These are phyloP conservation scores for Pristiophorus japonicus DNA, from an alignment of 2,113 vertebrate genomes.

Conservation along the genomic window DNA sequence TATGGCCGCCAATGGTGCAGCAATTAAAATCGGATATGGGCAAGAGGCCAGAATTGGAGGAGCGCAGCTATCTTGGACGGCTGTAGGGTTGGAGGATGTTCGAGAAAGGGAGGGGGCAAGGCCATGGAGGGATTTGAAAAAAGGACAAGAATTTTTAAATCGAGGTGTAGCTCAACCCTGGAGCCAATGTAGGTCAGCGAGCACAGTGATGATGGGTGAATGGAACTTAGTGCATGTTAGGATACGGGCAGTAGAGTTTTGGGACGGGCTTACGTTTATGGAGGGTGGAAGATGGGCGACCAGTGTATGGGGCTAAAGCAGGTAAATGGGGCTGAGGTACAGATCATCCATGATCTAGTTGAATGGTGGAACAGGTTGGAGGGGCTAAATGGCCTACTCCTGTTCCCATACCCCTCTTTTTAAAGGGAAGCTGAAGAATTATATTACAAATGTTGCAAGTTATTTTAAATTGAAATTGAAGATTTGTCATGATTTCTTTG, in stretches of 20 bases:
- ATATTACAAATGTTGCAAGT: neutral
- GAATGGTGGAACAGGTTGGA: neutral
- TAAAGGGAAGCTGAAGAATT: neutral
- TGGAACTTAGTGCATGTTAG: neutral
- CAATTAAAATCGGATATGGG: neutral
- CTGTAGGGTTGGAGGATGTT: neutral
- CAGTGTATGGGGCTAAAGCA: neutral
- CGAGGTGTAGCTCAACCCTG: neutral
- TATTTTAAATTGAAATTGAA: neutral
- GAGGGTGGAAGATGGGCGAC: neutral
- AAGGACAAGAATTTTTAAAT: neutral
- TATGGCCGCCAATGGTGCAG: neutral
- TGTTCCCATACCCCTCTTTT: neutral
- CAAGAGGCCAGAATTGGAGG: neutral
- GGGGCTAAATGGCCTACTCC: neutral
- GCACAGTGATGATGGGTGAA: neutral
- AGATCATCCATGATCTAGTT: neutral
- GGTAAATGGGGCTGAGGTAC: neutral
- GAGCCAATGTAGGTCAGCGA: neutral
- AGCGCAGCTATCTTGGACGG: neutral
- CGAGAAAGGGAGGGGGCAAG: neutral
- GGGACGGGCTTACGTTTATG: neutral
- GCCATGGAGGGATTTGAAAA: neutral
- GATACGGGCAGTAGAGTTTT: neutral
- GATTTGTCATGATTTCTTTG: neutral